phyloP scores from a whole-genome alignment of 30 jellyfish, hydroid and myxozoan genomes.

The Pseudorhiza aurosa region DNA sequence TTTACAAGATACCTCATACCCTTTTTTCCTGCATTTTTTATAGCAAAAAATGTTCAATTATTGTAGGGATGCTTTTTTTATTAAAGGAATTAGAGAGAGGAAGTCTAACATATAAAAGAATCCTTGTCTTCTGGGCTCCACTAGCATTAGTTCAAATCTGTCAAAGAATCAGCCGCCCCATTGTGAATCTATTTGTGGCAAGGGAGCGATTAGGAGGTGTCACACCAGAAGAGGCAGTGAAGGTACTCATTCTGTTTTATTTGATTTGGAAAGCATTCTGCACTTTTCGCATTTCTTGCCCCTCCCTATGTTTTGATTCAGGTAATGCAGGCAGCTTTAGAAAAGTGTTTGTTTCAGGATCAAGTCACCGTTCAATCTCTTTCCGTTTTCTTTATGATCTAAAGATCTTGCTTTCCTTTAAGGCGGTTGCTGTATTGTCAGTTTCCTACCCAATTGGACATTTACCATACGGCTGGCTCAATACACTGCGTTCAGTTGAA shows the following conservation, averaged over 20 bases:
- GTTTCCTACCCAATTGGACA: slow-evolving; percentile 81
- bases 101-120: slow-evolving; percentile 25
- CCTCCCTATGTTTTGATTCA: no score
- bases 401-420: background rate
- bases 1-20: no score
- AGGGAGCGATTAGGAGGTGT: slow-evolving; percentile 80
- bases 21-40: background rate
- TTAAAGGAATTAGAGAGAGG: background rate
- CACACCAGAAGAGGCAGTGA: slow-evolving; percentile 75
- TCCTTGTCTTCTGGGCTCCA: slow-evolving; percentile 80
- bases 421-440: slow-evolving; percentile 87
- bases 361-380: background rate
- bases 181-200: slow-evolving; percentile 77
- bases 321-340: no score
- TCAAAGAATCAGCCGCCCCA: slow-evolving; percentile 80
- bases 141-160: slow-evolving; percentile 66
- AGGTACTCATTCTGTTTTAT: slow-evolving; percentile 26
- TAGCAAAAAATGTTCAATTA: background rate
- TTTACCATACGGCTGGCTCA: slow-evolving; percentile 88
- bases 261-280: background rate
- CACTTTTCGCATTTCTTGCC: no score
- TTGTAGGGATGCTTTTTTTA: no score
- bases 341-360: background rate
- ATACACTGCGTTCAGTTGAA: slow-evolving; percentile 63
- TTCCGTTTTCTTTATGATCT: background rate